phyloP scores from a whole-genome alignment of 2,888 invertebrate species.

The Drosophila kokeensis region DNA sequence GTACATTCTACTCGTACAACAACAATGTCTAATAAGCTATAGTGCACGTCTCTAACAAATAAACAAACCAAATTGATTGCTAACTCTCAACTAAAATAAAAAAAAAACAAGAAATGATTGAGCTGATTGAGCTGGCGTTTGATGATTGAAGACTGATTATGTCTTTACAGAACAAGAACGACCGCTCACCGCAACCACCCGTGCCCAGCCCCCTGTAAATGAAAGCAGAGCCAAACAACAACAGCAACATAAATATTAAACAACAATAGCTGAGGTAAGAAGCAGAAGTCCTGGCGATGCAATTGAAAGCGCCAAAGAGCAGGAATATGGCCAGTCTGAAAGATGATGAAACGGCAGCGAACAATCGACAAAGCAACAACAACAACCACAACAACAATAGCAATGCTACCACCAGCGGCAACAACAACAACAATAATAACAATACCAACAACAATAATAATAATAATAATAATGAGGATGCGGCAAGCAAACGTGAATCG shows the following conservation, averaged over 20 bases:
- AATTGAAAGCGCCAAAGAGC: conserved; percentile 71
- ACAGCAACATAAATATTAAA: conserved; percentile 21
- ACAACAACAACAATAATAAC: conserved; percentile 23
- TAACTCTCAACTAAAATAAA: conserved; percentile 59
- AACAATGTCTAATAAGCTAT: conserved; percentile 44
- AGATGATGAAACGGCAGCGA: conserved; percentile 71
- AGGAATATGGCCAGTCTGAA: conserved; percentile 77
- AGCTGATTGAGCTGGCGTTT: conserved; percentile 32
- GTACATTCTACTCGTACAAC: conserved; percentile 45
- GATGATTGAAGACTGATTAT: conserved; percentile 76
- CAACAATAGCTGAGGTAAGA: conserved; percentile 34
- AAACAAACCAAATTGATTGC: conserved; percentile 36
- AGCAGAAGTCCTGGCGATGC: conserved; percentile 72
- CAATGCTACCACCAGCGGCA: conserved; percentile 9
- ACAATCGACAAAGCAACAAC: conserved; percentile 44
- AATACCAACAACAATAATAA: conserved; percentile 42
- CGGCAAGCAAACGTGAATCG: conserved; percentile 73
- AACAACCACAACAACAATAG: conserved; percentile 46
- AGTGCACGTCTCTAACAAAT: conserved; percentile 74
- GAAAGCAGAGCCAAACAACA: conserved; percentile 20
- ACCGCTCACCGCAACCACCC: conserved; percentile 51
- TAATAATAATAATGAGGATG: conserved; percentile 62
- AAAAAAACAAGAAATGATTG: conserved; percentile 5
- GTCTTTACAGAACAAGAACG: conserved; percentile 69
- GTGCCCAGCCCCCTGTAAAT: conserved; percentile 27